Evolutionary conservation across 2,797 vertebrate genomes (phyloP).

Genomic region (Coreius guichenoti): DNA sequence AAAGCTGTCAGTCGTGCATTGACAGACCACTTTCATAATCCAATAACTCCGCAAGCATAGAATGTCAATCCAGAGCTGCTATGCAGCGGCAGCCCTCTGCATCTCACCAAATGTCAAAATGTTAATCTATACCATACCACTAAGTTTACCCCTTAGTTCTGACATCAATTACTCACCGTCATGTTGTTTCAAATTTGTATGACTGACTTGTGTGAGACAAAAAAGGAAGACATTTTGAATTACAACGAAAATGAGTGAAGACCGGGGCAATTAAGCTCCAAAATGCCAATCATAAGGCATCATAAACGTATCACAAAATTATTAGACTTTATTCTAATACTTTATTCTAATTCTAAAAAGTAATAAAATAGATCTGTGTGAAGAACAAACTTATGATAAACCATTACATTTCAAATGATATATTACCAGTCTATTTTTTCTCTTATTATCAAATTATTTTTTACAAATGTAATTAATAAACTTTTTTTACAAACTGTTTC

Average conservation of each 20-base stretch:
- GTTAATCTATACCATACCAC: constrained; percentile 26
- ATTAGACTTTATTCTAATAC: not conserved
- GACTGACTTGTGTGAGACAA: not conserved
- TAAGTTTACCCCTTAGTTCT: no score
- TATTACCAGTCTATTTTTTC: no score
- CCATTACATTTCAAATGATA: not conserved
- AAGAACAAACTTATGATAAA: not conserved
- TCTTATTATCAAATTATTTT: no score
- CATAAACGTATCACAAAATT: not conserved
- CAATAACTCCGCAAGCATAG: constrained; percentile 34
- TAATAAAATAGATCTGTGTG: not conserved
- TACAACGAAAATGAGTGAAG: not conserved
- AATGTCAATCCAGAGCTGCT: constrained; percentile 28
- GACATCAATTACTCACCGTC: not conserved
- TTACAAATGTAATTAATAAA: no score
- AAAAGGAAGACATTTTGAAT: not conserved
- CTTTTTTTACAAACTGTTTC: no score
- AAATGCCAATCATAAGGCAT: not conserved
- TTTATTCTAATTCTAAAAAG: not conserved
- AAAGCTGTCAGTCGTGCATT: constrained; percentile 9
- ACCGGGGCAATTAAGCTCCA: not conserved
- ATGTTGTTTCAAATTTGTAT: not conserved
- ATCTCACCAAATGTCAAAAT: constrained; percentile 40
- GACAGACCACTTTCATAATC: constrained; percentile 44
- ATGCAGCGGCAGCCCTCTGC: not conserved